These are phyloP conservation scores for Perccottus glenii DNA, from an alignment of 2,113 vertebrate species.

Conservation along the genomic window DNA sequence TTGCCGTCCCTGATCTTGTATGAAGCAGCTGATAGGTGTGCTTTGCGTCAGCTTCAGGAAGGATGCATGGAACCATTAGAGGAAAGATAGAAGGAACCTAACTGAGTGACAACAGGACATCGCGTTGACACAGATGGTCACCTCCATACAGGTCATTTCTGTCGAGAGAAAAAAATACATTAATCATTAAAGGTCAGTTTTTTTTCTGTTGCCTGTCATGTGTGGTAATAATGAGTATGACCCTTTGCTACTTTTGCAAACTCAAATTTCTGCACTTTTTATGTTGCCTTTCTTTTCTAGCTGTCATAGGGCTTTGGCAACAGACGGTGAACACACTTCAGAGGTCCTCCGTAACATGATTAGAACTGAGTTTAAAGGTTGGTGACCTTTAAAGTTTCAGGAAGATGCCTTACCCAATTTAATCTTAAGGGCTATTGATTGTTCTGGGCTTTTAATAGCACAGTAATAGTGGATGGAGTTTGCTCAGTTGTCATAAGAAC, in stretches of 20 bases:
- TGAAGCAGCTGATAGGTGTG: constrained; percentile 49
- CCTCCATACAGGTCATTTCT: constrained; percentile 39
- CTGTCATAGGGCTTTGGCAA: too few species aligned
- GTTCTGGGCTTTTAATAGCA: neutral
- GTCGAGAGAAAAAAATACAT: neutral
- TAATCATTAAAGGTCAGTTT: neutral
- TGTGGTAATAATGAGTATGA: too few species aligned
- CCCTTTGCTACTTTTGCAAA: too few species aligned
- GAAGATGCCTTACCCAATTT: neutral
- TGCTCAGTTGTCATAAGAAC: neutral
- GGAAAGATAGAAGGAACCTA: constrained; percentile 41
- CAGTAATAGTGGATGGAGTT: neutral
- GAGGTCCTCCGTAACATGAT: neutral
- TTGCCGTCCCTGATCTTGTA: constrained; percentile 30
- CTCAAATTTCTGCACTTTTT: too few species aligned
- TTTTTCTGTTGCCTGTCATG: too few species aligned
- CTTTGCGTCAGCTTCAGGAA: constrained; percentile 60
- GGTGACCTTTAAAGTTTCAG: neutral
- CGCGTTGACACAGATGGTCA: constrained; percentile 35
- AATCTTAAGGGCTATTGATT: neutral
- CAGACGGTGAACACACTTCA: too few species aligned
- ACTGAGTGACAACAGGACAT: constrained; percentile 62
- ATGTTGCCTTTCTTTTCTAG: too few species aligned
- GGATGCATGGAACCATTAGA: constrained; percentile 59
- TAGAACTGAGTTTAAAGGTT: neutral